Percentiles rank a stretch among this genome's conserved stretches.
Evolutionary conservation across 2,113 vertebrate species (phyloP).

Genomic region (Redunca redunca): DNA sequence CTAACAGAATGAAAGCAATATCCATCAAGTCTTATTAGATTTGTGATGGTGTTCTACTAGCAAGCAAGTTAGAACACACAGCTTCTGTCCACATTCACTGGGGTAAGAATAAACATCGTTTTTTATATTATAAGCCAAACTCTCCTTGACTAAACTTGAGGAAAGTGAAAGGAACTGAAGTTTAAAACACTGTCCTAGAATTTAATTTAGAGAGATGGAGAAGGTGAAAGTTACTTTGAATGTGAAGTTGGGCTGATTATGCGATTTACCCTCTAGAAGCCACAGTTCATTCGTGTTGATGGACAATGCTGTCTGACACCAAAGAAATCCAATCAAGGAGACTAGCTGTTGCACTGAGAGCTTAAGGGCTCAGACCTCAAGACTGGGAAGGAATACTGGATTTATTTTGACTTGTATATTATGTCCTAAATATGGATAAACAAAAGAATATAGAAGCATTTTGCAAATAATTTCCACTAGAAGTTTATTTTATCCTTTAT

Average conservation of each 20-base stretch:
- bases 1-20: background rate
- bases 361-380: background rate
- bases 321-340: background rate
- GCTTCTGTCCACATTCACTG: background rate
- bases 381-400: background rate
- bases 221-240: slow-evolving; percentile 27
- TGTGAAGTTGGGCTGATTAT: background rate
- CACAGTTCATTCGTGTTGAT: background rate
- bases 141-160: slow-evolving; percentile 3
- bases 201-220: background rate
- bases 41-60: background rate
- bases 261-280: slow-evolving; percentile 2
- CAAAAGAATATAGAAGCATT: background rate
- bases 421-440: background rate
- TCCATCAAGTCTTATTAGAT: background rate
- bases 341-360: background rate
- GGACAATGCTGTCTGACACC: background rate
- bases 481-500: background rate
- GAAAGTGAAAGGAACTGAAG: background rate
- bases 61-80: background rate
- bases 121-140: slow-evolving; percentile 7
- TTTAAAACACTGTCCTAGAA: slow-evolving; percentile 34
- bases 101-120: background rate
- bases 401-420: background rate
- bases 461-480: background rate